Evolutionary conservation across 2,797 vertebrate species (phyloP), one percentile per base, ranked within the genome.

Genomic region (Graptemys geographica): DNA sequence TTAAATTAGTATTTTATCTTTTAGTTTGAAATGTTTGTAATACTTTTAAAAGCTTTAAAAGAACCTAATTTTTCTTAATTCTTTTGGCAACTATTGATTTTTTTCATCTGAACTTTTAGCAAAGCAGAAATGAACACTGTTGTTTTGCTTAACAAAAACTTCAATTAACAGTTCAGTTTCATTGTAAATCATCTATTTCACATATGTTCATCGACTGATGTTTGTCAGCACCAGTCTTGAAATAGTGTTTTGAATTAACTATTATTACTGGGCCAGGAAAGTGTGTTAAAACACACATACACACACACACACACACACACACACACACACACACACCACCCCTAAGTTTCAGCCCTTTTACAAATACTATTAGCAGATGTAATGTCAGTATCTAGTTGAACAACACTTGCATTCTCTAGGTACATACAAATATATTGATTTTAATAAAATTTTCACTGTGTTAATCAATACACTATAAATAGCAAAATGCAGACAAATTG

Each of bases 11-110:
- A 79, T 84, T 79, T 85, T 90, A 90, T 62, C 74, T 90, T 90
- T 95, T 96, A 95, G 88, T 96, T 95, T 96, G 86, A 86, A 79
- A 33, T 1, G 88, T 51, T 19, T 49, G 3, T 23, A 72, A 79
- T 78, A 51, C 1, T 92, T 92, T 86, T 10, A 0, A 11, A 7
- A 11, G 10, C 85, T 84, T 19, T 84, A 52, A 92, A 95, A 85
- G 27, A 9, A 88, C 5, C 81, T 57, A n/a, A 8, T 84, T 37
- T 88, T 91, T 57, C 55, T 51, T 93, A 69, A 27, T 86, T 0
- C 23, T 62, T 83, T 88, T 25, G 1, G 47, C 27, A 78, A 78
- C 27, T 78, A 49, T 8, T 78, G 74, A 78, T 94, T 79, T 79
- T 31, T 62, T 62, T 57, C 56, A 15, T 15, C 27, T 62, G 59